Conservation (phyloP, 2,797 vertebrate species). For the Gastrophryne carolinensis region DNA sequence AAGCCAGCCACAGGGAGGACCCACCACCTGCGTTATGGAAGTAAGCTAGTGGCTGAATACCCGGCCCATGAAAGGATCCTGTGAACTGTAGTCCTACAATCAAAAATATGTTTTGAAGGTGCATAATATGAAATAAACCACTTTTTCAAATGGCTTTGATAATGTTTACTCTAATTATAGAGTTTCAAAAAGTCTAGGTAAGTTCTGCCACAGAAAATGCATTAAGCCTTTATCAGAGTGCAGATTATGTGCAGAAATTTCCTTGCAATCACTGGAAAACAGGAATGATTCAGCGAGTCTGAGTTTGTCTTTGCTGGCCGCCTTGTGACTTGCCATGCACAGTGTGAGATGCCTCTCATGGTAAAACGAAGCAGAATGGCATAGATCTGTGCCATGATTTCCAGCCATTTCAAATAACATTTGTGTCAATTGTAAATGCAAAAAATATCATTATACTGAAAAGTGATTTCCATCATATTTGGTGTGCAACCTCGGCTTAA, state of each 20-base stretch:
- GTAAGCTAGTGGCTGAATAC: too few species aligned
- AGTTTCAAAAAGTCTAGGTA: neutral
- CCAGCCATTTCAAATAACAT: constrained; percentile 15
- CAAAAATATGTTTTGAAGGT: too few species aligned
- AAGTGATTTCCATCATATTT: constrained; percentile 13
- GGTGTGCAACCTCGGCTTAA: neutral
- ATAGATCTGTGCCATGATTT: constrained; percentile 17
- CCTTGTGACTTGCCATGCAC: constrained; percentile 8
- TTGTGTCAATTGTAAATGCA: neutral
- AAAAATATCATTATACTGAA: constrained; percentile 20
- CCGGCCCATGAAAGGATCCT: too few species aligned
- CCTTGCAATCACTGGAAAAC: constrained; percentile 16
- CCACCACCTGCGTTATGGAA: too few species aligned
- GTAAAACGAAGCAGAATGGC: constrained; percentile 3
- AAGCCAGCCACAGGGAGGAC: too few species aligned
- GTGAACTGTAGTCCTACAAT: too few species aligned
- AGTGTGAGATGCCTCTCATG: constrained; percentile 20
- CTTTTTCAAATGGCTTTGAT: too few species aligned
- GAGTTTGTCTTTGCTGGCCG: neutral
- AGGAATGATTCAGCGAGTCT: neutral
- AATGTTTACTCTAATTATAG: too few species aligned
- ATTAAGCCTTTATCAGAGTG: neutral
- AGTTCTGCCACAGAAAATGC: neutral
- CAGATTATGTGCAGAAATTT: constrained; percentile 5
- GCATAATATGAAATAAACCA: too few species aligned